Evolutionary conservation across 2,888 invertebrate species (phyloP).

Genomic region (Argyra leucocephala): DNA sequence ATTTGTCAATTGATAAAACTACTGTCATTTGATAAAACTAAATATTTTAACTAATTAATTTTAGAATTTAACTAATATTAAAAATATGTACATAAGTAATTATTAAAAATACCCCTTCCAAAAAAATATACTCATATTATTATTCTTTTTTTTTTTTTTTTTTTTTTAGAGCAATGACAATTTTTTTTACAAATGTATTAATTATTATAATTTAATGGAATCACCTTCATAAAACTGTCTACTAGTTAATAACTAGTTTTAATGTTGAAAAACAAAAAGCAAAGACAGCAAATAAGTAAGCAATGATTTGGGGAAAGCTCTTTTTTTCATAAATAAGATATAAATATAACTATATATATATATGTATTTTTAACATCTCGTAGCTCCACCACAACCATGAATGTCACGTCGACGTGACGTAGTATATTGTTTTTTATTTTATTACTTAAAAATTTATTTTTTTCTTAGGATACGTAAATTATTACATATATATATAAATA

Average conservation of each 20-base stretch:
- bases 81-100: too few species aligned
- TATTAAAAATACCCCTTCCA: too few species aligned
- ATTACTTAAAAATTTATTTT: not conserved
- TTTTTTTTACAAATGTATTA: not conserved
- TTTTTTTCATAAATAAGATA: not conserved
- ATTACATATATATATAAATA: not conserved
- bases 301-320: slow-evolving; percentile 1
- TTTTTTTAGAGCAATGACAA: not conserved
- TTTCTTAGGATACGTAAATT: not conserved
- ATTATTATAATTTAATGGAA: not conserved
- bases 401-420: slow-evolving; percentile 3
- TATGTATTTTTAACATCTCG: too few species aligned
- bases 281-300: not conserved
- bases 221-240: slow-evolving; percentile 6
- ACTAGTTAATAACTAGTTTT: not conserved
- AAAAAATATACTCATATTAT: not conserved
- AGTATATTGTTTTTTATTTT: not conserved
- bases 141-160: not conserved
- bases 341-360: too few species aligned
- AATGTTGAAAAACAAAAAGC: not conserved
- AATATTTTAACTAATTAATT: too few species aligned
- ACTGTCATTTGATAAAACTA: too few species aligned
- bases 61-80: too few species aligned
- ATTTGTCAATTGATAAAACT: too few species aligned
- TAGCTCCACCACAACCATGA: not conserved